Evolutionary conservation across 2,888 invertebrate genomes (phyloP).

Genomic region (Myathropa florea): DNA sequence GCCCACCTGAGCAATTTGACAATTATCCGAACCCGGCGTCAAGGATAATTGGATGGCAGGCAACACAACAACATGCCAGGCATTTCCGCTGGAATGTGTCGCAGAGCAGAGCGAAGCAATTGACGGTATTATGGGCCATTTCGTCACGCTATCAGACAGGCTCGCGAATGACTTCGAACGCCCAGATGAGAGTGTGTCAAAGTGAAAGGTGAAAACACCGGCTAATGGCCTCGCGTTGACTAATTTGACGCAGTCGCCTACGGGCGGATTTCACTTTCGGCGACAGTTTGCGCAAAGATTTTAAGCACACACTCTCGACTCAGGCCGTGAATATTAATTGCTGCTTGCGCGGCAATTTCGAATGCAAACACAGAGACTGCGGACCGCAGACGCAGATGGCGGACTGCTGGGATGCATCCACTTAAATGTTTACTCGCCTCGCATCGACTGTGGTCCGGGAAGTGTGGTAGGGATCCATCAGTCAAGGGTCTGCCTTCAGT

Average conservation of each 20-base stretch:
- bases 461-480: too few relatives aligned
- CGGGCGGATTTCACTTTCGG: slow-evolving; percentile 18
- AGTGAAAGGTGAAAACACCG: slow-evolving; percentile 30
- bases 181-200: neutral
- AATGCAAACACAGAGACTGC: neutral
- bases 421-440: slow-evolving; percentile 16
- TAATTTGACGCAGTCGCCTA: neutral
- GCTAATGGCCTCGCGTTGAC: neutral
- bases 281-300: neutral
- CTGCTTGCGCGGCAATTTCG: slow-evolving; percentile 2
- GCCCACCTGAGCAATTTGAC: slow-evolving; percentile 7
- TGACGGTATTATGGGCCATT: slow-evolving; percentile 2
- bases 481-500: neutral
- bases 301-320: neutral
- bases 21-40: neutral
- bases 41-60: neutral
- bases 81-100: neutral
- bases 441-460: neutral
- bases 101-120: neutral
- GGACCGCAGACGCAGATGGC: neutral
- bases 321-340: neutral
- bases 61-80: too few relatives aligned
- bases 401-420: neutral
- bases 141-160: neutral
- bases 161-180: neutral